Evolutionary conservation across 2,113 vertebrate species (phyloP).

Genomic region (Mus musculus): DNA sequence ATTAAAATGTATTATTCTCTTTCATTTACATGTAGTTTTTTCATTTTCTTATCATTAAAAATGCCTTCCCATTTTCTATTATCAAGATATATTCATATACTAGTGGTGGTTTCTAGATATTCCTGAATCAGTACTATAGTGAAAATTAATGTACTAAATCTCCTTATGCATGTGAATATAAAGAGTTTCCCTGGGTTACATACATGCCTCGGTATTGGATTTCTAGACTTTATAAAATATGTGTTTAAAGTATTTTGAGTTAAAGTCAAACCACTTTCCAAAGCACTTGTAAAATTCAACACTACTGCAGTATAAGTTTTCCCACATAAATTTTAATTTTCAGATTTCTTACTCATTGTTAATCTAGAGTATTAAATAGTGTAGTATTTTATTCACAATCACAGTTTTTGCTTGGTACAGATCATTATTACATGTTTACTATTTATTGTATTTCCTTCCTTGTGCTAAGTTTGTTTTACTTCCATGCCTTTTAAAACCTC

Average conservation of each 20-base stretch:
- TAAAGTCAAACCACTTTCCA: constrained; percentile 12
- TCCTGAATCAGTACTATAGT: not conserved
- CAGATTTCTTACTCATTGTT: not conserved
- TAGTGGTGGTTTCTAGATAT: not conserved
- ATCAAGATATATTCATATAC: not conserved
- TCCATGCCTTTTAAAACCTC: not conserved
- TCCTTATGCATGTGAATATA: not conserved
- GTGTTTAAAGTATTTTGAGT: not conserved
- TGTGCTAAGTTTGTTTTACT: not conserved
- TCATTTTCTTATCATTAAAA: not conserved
- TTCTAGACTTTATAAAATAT: not conserved
- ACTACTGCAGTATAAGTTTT: not conserved
- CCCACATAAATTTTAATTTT: not conserved
- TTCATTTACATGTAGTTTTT: not conserved
- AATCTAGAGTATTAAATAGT: not conserved
- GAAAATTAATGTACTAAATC: not conserved
- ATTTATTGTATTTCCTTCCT: not conserved
- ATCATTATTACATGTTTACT: not conserved
- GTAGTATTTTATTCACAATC: not conserved
- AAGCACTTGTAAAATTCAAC: not conserved
- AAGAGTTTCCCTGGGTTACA: not conserved
- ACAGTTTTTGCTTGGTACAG: not conserved
- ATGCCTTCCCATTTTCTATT: not conserved
- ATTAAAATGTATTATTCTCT: not conserved
- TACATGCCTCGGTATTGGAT: not conserved